phyloP scores from a whole-genome alignment of 92 coral and sea anemone species.

The Epizoanthus rinbou region DNA sequence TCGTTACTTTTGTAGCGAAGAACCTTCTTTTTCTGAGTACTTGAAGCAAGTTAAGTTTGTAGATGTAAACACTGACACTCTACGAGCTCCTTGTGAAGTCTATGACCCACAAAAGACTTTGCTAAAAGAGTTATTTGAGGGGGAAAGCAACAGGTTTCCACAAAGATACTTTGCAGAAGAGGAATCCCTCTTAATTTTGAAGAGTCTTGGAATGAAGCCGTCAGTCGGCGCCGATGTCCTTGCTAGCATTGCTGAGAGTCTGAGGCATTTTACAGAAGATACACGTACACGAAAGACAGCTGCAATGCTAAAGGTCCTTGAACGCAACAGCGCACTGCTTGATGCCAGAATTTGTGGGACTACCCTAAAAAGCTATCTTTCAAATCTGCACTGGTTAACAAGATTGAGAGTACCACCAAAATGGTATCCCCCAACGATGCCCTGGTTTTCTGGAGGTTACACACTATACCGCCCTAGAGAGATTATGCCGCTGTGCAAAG shows the following conservation, averaged over 20 bases:
- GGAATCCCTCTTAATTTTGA: slow-evolving; percentile 14
- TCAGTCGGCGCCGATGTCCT: slow-evolving; percentile 38
- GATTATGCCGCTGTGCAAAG: slow-evolving; percentile 25
- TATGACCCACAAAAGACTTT: slow-evolving; percentile 44
- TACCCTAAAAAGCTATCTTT: slow-evolving; percentile 11
- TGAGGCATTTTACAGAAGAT: slow-evolving; percentile 6
- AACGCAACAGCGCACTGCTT: slow-evolving; percentile 4
- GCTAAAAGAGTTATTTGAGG: slow-evolving; percentile 39
- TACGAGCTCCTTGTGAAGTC: slow-evolving; percentile 46
- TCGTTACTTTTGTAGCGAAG: neutral
- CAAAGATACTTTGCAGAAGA: neutral
- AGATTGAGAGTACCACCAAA: slow-evolving; percentile 25
- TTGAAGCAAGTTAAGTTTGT: slow-evolving; percentile 42
- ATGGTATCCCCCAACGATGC: slow-evolving; percentile 37
- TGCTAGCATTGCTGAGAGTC: slow-evolving; percentile 17
- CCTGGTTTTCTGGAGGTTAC: slow-evolving; percentile 31
- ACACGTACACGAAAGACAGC: slow-evolving; percentile 14
- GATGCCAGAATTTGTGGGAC: neutral
- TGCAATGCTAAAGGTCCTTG: slow-evolving; percentile 43
- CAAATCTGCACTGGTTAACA: slow-evolving; percentile 43
- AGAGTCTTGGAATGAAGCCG: slow-evolving; percentile 37
- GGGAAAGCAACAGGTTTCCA: slow-evolving; percentile 49
- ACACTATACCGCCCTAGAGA: slow-evolving; percentile 29
- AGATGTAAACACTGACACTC: neutral
- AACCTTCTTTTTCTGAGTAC: neutral